These are phyloP conservation scores for Siphamia tubifer DNA, from an alignment of 2,113 vertebrate species.

Conservation along the genomic window DNA sequence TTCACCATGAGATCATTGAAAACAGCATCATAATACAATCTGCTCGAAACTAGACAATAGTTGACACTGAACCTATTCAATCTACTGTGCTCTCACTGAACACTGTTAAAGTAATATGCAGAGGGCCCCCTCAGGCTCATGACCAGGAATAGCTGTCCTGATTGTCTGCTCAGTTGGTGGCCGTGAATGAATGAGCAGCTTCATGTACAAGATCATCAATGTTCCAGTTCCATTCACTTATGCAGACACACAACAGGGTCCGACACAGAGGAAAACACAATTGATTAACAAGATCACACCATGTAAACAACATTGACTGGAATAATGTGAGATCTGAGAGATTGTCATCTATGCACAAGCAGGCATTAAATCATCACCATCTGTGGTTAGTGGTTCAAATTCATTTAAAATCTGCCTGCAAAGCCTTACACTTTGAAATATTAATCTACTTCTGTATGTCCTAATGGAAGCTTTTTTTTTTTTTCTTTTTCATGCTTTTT, in stretches of 20 bases:
- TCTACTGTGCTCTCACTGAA: slow-evolving; percentile 10
- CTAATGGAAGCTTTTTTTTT: neutral
- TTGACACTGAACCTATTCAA: slow-evolving; percentile 14
- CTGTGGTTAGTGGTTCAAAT: neutral
- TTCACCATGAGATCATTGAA: slow-evolving; percentile 38
- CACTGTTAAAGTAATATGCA: slow-evolving; percentile 40
- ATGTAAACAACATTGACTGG: slow-evolving; percentile 44
- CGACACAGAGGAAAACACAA: slow-evolving; percentile 9
- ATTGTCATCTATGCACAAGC: slow-evolving; percentile 10
- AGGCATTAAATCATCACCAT: slow-evolving; percentile 6
- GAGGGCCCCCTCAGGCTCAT: slow-evolving; percentile 31
- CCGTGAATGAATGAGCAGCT: slow-evolving; percentile 12
- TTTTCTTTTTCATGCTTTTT: neutral
- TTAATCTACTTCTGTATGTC: slow-evolving; percentile 33
- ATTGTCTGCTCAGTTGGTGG: slow-evolving; percentile 51
- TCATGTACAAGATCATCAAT: slow-evolving; percentile 14
- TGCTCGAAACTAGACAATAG: slow-evolving; percentile 9
- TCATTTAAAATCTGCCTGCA: slow-evolving; percentile 17
- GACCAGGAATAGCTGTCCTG: slow-evolving; percentile 54
- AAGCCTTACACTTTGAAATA: slow-evolving; percentile 16
- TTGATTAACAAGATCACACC: slow-evolving; percentile 53
- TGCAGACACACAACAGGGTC: neutral
- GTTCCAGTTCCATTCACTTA: slow-evolving; percentile 17
- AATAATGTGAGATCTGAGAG: slow-evolving; percentile 26
- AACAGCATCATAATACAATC: slow-evolving; percentile 8